Base-by-base conservation (phyloP, 2,113 vertebrate genomes). In the Cyprinus carpio region DNA sequence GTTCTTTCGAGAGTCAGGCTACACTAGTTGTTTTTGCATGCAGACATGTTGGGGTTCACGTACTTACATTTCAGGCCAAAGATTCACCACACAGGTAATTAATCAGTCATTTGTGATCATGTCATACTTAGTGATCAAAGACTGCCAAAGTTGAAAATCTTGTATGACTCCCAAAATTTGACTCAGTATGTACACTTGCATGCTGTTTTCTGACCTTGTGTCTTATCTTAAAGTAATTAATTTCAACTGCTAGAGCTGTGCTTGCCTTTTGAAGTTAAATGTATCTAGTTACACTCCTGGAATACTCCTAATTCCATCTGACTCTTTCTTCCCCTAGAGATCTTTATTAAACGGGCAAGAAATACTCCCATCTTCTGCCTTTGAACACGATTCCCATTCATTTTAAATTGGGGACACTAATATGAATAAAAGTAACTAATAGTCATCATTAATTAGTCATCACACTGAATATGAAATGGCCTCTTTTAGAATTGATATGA, bases 401-500 rank as follows among this genome's bases (percentile, higher is more conserved):
- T 86, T 86, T 81, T 81, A 15, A 49, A 84, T 81, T 75, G 80
- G 37, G 60, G 72, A 76, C 71, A 69, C 51, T 81, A 64, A 83
- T 86, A 88, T 84, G 75, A 88, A 87, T 88, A 62, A 87, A 85
- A 56, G 20, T 79, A 74, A 82, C 78, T 87, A 87, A 84, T 87
- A 82, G 78, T 67, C 83, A 20, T 78, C 58, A 88, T 88, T 84
- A 86, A 81, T 88, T 86, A 87, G 77, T 78, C 77, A 76, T 80
- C 83, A 84, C 29, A 51, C 34, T 71, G 82, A 86, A 82, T 82
- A 83, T 29, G n/a, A 77, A 86, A 81, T 81, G 54, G 64, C 37
- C 23, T 65, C 34, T 69, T 77, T 84, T 84, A 64, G 75, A 88
- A 86, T 88, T 86, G 82, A 88, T 75, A 51, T 74, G 25, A 65